phyloP scores from a whole-genome alignment of 2,888 invertebrate species.

The Nomada hirtipes region DNA sequence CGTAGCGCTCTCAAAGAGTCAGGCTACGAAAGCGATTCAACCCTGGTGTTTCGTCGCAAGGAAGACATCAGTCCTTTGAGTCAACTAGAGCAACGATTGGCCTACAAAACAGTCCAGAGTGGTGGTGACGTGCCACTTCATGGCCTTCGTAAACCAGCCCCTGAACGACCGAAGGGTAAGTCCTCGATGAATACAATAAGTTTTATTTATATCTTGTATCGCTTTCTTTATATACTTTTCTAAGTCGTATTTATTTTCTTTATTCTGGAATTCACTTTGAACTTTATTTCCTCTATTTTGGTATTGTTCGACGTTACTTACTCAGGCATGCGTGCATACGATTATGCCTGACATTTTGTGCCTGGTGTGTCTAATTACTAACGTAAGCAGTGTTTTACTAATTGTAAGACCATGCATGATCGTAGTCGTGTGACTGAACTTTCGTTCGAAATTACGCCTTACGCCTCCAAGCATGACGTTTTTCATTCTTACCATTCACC shows the following conservation, averaged over 20 bases:
- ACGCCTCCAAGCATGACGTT: slow-evolving; percentile 27
- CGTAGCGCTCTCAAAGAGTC: slow-evolving; percentile 92
- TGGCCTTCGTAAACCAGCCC: slow-evolving; percentile 96
- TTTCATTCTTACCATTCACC: neutral
- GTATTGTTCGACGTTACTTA: slow-evolving; percentile 14
- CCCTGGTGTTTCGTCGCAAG: slow-evolving; percentile 92
- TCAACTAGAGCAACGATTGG: slow-evolving; percentile 93
- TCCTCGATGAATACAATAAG: neutral
- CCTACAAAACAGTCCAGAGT: slow-evolving; percentile 94
- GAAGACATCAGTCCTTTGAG: slow-evolving; percentile 89
- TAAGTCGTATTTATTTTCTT: neutral
- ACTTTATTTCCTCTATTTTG: neutral
- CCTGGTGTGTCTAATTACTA: slow-evolving; percentile 38
- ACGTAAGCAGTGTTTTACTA: slow-evolving; percentile 7
- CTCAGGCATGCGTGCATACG: slow-evolving; percentile 40
- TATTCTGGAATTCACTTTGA: neutral
- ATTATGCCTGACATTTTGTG: slow-evolving; percentile 9
- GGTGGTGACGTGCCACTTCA: slow-evolving; percentile 97
- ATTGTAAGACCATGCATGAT: slow-evolving; percentile 36
- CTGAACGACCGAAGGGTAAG: slow-evolving; percentile 91
- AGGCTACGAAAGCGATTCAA: slow-evolving; percentile 96
- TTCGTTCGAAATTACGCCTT: slow-evolving; percentile 8
- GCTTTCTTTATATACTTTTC: slow-evolving; percentile 1
- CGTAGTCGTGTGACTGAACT: slow-evolving; percentile 13
- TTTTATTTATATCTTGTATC: neutral